Conservation (phyloP, 2,888 invertebrate genomes). For the Eucera pruinosa region DNA sequence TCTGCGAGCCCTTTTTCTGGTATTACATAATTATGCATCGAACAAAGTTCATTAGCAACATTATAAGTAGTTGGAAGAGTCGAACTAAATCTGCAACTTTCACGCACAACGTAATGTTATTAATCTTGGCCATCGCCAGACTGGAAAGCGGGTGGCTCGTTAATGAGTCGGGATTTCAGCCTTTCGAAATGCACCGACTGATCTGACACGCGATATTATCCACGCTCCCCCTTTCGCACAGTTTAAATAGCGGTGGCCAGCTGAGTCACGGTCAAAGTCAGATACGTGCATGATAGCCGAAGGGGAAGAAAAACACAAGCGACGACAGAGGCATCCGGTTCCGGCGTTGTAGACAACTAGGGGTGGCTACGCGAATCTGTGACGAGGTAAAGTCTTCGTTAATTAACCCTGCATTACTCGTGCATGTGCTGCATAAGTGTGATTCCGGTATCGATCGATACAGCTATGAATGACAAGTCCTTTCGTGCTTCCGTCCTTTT, state of each 20-base stretch:
- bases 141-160: constrained; percentile 40
- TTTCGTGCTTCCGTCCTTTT: constrained; percentile 29
- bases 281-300: constrained; percentile 70
- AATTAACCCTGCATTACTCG: constrained; percentile 74
- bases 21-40: not conserved
- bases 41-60: not conserved
- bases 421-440: constrained; percentile 6
- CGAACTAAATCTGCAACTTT: constrained; percentile 9
- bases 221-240: constrained; percentile 52
- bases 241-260: constrained; percentile 65
- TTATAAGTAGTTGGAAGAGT: not conserved
- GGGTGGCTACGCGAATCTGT: constrained; percentile 21
- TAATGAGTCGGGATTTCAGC: constrained; percentile 68
- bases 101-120: constrained; percentile 12
- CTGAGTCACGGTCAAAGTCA: constrained; percentile 79
- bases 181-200: constrained; percentile 57
- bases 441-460: constrained; percentile 39
- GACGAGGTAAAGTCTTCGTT: constrained; percentile 72
- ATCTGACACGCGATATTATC: constrained; percentile 67
- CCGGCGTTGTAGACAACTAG: constrained; percentile 60
- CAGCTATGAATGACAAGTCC: constrained; percentile 50
- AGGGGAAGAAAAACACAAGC: constrained; percentile 68
- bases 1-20: not conserved
- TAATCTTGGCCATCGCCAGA: constrained; percentile 19
- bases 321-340: constrained; percentile 82